Evolutionary conservation across 2,113 vertebrate genomes (phyloP).

Genomic region (Apaloderma vittatum): DNA sequence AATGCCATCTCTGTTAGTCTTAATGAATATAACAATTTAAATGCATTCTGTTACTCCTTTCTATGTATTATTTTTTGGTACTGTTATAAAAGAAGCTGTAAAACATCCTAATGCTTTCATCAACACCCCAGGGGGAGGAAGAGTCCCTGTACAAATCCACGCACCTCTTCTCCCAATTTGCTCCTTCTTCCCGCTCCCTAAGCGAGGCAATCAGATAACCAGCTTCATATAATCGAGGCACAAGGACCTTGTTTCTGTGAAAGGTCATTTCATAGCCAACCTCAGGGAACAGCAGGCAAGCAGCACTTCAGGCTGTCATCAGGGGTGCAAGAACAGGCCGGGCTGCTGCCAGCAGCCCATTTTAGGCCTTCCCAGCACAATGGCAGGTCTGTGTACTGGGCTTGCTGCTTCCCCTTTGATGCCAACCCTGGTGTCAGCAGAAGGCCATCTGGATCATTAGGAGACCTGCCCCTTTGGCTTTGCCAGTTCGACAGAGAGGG

Average conservation of each 20-base stretch:
- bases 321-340: background rate
- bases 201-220: background rate
- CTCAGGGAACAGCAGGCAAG: background rate
- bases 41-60: background rate
- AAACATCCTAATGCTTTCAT: background rate
- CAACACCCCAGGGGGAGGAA: background rate
- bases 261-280: background rate
- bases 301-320: slow-evolving; percentile 8
- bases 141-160: background rate
- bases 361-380: slow-evolving; percentile 10
- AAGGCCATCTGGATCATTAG: slow-evolving; percentile 39
- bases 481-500: rapidly evolving
- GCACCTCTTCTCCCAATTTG: background rate
- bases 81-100: background rate
- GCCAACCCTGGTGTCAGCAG: slow-evolving; percentile 9
- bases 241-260: background rate
- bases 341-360: background rate
- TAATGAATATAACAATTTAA: background rate
- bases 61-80: background rate
- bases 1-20: background rate
- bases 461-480: slow-evolving; percentile 23
- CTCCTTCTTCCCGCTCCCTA: background rate
- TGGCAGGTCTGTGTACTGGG: background rate
- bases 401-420: background rate
- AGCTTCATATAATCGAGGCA: background rate